Evolutionary conservation across 2,888 invertebrate genomes (phyloP), one percentile per base, ranked within the genome.

Genomic region (Melanostoma scalare): DNA sequence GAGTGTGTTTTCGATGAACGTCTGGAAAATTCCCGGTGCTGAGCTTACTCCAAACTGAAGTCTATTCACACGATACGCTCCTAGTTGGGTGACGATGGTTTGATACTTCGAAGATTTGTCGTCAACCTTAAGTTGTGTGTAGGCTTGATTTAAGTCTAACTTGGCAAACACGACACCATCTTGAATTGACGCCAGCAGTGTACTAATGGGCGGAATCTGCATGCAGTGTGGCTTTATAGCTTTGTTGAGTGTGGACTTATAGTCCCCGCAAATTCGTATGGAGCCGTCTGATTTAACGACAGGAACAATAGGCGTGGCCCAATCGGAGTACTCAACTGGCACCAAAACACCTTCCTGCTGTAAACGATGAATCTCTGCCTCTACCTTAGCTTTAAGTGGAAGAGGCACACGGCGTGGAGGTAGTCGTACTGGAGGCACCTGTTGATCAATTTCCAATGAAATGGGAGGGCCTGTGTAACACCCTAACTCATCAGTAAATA

Each of bases 101-200:
- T 85, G 86, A 3, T 86, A 82, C 10, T 86, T 81, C 36, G 88
- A 87, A 2, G 89, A 85, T 73, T 88, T 85, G n/a, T 88, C 85
- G 60, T 88, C 87, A 6, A 88, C 72, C 9, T 71, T 60, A 6
- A 88, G 69, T 84, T 90, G 89, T 52, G 87, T 86, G 85, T 89
- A 90, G 5, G 89, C 89, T 44, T 89, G 87, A 3, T 85, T 67
- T 6, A 90, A 80, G 73, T 91, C 89, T 20, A 91, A 76, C 75
- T 89, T 89, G 5, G 87, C 85, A n/a, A 90, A 90, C 6, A 77
- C 55, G 48, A 77, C 85, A 10, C 89, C 88, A 31, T 87, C 87
- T 46, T 48, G 46, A 31, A 60, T 60, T 9, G 60, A 36, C 4
- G 55, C 31, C 52, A 52, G 8, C 4, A 50, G 31, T 2, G 31